phyloP scores from a whole-genome alignment of 2,113 vertebrate genomes.

The Hippolais icterina region DNA sequence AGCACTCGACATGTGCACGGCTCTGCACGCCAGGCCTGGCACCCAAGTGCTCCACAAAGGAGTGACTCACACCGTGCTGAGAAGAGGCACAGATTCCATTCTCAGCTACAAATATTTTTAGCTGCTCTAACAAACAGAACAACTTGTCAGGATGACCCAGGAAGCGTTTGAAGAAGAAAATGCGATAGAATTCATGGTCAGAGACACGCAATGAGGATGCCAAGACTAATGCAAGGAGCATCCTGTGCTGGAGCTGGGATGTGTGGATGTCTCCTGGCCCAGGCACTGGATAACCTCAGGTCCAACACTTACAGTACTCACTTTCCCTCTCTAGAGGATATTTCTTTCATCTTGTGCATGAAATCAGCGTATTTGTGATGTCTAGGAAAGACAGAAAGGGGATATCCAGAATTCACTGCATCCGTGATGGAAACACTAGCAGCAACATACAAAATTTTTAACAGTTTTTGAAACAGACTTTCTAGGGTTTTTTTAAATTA shows the following conservation, averaged over 20 bases:
- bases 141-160: neutral
- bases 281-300: neutral
- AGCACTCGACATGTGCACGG: fast-evolving
- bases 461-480: neutral
- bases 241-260: neutral
- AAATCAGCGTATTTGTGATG: neutral
- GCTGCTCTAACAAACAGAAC: neutral
- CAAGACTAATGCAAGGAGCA: neutral
- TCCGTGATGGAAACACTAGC: neutral
- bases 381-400: neutral
- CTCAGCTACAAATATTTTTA: slow-evolving; percentile 1
- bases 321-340: neutral
- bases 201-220: neutral
- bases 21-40: neutral
- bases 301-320: neutral
- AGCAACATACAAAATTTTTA: neutral
- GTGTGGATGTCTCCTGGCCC: neutral
- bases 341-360: neutral
- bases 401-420: neutral
- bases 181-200: neutral
- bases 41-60: neutral
- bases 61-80: neutral
- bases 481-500: neutral
- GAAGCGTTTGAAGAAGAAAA: neutral
- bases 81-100: neutral